Evolutionary conservation across 2,113 vertebrate genomes (phyloP), one percentile per base, ranked within the genome.

Genomic region (Ginglymostoma cirratum): DNA sequence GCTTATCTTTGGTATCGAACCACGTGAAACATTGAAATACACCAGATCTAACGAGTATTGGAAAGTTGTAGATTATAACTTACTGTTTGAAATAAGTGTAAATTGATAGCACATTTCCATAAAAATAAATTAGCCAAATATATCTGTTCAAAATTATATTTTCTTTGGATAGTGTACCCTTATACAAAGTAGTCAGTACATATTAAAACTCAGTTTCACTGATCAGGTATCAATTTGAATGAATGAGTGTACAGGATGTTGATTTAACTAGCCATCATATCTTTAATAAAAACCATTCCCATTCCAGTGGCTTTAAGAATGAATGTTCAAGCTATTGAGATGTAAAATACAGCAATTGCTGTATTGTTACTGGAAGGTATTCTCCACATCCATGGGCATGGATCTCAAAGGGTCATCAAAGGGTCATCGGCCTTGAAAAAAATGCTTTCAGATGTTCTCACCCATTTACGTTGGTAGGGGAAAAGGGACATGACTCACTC

Each of bases 111-210:
- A 89, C 61, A 48, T 7, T 87, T 87, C 27, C 23, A 89, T 89
- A 89, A 21, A 89, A 90, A 61, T 55, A 52, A 90, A 17, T 90
- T 19, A 52, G 30, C 5, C 1, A 90, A 27, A 65, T 34, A 34
- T n/a, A 61, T 30, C 27, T 34, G 55, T 90, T 90, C 24, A 90
- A 90, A 65, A 90, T 90, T n/a, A 90, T 61, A 90, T 83, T 83
- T 6, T 83, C 48, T 72, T 38, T 5, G 17, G 21, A 38, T 83
- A 38, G 38, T 45, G 42, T 83, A 42, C 19, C 21, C 38, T 83
- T 21, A 42, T 4, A 45, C 42, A 15, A 83, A 83, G n/a, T 42
- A 45, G 38, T 42, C 38, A 83, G n/a, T 23, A 0, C n/a, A 19
- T 83, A 42, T 23, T 83, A 83, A 83, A 83, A 21, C 3, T 83